A percentile compares a stretch with the other conserved stretches of the same genome.
phyloP scores from a whole-genome alignment of 2,113 vertebrate species.

The Bos taurus region DNA sequence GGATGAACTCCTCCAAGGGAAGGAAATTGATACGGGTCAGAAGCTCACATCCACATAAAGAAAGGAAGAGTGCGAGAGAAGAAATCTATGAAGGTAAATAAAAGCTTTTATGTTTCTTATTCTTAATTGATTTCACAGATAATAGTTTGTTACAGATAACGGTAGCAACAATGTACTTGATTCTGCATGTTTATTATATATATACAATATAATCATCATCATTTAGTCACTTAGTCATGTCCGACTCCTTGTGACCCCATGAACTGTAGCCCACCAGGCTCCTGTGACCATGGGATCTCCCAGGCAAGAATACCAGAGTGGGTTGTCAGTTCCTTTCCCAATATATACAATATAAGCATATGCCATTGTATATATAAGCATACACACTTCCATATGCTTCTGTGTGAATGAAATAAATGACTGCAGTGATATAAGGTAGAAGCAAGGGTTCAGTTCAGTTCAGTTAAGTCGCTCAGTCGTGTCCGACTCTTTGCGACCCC shows the following conservation, averaged over 20 bases:
- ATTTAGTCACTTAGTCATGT: not conserved
- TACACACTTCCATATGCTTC: not conserved
- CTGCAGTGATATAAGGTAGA: not conserved
- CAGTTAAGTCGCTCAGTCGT: too few relatives aligned
- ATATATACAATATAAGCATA: not conserved
- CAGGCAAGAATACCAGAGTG: not conserved
- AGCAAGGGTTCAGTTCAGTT: not conserved
- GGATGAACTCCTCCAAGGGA: not conserved
- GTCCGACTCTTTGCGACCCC: too few relatives aligned
- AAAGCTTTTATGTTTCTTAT: not conserved
- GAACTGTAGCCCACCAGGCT: not conserved
- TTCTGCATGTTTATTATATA: not conserved
- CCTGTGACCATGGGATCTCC: not conserved
- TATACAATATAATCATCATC: not conserved
- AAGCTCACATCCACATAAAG: not conserved
- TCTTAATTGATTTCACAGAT: not conserved
- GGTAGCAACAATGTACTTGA: not conserved
- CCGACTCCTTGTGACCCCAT: not conserved
- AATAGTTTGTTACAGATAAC: not conserved
- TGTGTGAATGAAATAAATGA: not conserved
- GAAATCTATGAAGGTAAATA: not conserved
- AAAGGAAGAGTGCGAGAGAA: not conserved
- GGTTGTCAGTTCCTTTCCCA: not conserved
- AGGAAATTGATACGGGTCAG: not conserved
- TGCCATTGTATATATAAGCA: not conserved